Conservation (phyloP, 2,113 vertebrate species). For the Channa argus region DNA sequence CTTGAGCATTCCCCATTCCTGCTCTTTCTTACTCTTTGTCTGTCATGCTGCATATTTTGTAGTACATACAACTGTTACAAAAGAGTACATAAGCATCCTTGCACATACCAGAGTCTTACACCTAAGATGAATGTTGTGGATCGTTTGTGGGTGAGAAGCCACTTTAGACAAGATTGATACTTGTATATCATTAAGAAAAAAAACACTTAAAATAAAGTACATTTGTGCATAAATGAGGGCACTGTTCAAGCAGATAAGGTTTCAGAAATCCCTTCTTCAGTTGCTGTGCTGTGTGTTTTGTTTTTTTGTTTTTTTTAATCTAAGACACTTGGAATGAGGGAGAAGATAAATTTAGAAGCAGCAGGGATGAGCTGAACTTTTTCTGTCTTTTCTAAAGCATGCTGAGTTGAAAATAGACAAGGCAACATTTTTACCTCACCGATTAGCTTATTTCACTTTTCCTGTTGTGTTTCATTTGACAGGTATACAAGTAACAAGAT, state of each 20-base stretch:
- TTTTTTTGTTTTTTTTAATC: constrained; percentile 26
- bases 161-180: background rate
- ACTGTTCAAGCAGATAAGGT: background rate
- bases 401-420: constrained; percentile 23
- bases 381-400: constrained; percentile 35
- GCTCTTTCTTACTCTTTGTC: background rate
- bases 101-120: background rate
- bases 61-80: constrained; percentile 15
- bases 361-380: constrained; percentile 36
- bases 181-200: background rate
- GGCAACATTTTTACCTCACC: background rate
- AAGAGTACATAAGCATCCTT: constrained; percentile 16
- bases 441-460: background rate
- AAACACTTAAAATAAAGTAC: background rate
- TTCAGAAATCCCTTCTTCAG: background rate
- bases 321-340: constrained; percentile 24
- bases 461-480: background rate
- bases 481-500: background rate
- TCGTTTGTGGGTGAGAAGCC: background rate
- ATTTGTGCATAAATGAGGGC: background rate
- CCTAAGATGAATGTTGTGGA: background rate
- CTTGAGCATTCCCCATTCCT: constrained; percentile 5
- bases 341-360: constrained; percentile 53
- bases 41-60: constrained; percentile 22
- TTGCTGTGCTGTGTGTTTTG: background rate